These are phyloP conservation scores for Eretmodus cyanostictus DNA, from an alignment of 2,113 vertebrate genomes.

Conservation along the genomic window DNA sequence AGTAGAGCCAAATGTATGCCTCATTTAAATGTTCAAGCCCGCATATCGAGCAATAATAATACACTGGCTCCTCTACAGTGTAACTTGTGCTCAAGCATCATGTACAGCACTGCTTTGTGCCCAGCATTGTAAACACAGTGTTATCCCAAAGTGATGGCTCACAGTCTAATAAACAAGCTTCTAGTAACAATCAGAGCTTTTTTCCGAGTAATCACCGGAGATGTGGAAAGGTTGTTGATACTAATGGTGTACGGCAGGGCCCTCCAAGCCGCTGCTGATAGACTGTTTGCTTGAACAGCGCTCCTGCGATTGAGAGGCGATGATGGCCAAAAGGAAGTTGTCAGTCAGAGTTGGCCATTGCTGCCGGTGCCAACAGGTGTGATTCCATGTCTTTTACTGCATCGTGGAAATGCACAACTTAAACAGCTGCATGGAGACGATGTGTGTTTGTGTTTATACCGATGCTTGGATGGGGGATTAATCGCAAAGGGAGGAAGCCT, in stretches of 20 bases:
- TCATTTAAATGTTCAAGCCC: not conserved
- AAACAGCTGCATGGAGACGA: constrained; percentile 25
- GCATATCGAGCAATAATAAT: not conserved
- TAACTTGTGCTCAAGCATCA: not conserved
- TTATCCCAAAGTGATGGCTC: not conserved
- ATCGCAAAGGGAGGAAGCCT: constrained; percentile 14
- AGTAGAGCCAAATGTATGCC: not conserved
- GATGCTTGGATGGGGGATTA: not conserved
- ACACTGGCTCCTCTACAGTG: not conserved
- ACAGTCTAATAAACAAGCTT: constrained; percentile 17
- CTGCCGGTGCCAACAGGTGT: constrained; percentile 61
- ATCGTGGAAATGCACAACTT: constrained; percentile 40
- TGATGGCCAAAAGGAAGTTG: constrained; percentile 57
- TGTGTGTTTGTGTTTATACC: constrained; percentile 6
- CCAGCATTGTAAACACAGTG: not conserved
- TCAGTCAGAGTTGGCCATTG: constrained; percentile 37
- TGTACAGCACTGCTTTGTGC: not conserved
- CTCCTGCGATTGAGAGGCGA: constrained; percentile 50
- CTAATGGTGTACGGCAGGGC: constrained; percentile 11
- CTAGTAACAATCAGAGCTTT: constrained; percentile 31
- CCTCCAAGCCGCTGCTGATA: constrained; percentile 41
- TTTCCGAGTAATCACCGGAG: constrained; percentile 19
- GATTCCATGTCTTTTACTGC: constrained; percentile 4
- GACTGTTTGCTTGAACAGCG: constrained; percentile 65
- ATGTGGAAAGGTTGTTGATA: constrained; percentile 50